Evolutionary conservation across 2,888 invertebrate genomes (phyloP).

Genomic region (Acrobasis consociella): DNA sequence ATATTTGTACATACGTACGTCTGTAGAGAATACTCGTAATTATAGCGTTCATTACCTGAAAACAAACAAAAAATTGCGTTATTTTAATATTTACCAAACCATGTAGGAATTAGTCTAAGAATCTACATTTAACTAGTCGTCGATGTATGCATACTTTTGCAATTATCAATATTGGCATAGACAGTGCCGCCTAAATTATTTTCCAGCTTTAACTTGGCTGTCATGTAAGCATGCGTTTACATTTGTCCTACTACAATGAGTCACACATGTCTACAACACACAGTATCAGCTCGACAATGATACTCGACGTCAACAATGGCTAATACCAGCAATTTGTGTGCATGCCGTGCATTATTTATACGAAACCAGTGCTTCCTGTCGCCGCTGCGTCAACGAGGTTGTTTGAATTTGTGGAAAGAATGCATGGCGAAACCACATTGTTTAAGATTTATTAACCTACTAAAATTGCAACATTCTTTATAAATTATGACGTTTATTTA

Average conservation of each 20-base stretch:
- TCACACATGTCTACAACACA: background rate
- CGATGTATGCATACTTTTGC: too few species aligned
- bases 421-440: background rate
- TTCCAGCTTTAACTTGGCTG: too few species aligned
- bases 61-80: background rate
- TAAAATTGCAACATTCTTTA: background rate
- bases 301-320: constrained; percentile 1
- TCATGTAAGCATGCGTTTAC: too few species aligned
- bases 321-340: constrained; percentile 21
- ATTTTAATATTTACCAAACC: too few species aligned
- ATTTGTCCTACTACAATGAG: too few species aligned
- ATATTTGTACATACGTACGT: constrained; percentile 1
- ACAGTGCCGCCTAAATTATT: too few species aligned
- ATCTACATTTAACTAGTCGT: too few species aligned
- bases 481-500: too few species aligned
- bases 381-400: constrained; percentile 16
- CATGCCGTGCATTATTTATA: constrained; percentile 19
- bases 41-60: background rate
- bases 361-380: constrained; percentile 22
- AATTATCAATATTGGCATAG: too few species aligned
- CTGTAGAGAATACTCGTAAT: background rate
- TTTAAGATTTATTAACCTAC: too few species aligned
- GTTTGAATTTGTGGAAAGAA: background rate
- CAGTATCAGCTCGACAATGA: background rate
- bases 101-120: too few species aligned